Percentiles rank a stretch among this genome's conserved stretches.
phyloP scores from a whole-genome alignment of 2,888 invertebrate species.

The Seladonia tumulorum region DNA sequence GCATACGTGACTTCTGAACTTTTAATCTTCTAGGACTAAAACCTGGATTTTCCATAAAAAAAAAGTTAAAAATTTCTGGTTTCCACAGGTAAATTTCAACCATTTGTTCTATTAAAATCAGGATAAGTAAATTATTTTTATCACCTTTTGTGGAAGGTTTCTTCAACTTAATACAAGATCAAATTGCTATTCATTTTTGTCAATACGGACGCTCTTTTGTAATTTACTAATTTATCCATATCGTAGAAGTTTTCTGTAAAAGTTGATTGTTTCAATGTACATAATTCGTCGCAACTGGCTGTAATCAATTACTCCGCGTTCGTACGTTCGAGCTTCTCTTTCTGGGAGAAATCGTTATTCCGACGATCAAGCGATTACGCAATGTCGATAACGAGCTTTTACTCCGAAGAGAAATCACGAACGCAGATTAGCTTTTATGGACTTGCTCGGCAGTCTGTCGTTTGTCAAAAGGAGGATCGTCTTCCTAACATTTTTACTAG shows the following conservation, averaged over 20 bases:
- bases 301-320: no score
- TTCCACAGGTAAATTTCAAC: no score
- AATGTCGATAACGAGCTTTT: neutral
- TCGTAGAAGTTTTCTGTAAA: no score
- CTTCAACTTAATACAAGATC: neutral
- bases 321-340: neutral
- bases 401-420: slow-evolving; percentile 29
- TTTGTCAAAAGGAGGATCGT: slow-evolving; percentile 42
- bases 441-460: slow-evolving; percentile 31
- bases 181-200: neutral
- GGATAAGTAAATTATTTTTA: neutral
- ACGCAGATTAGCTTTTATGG: slow-evolving; percentile 38
- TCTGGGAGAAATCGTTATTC: neutral
- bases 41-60: no score
- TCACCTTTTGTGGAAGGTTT: neutral
- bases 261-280: no score
- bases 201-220: no score
- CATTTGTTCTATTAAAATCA: neutral
- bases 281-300: no score
- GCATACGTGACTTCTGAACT: no score
- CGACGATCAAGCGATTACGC: neutral
- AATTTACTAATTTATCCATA: no score
- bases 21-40: no score
- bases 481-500: slow-evolving; percentile 53
- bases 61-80: no score